Base-by-base conservation (phyloP, 2,888 invertebrate species). In the Synanthedon vespiformis region DNA sequence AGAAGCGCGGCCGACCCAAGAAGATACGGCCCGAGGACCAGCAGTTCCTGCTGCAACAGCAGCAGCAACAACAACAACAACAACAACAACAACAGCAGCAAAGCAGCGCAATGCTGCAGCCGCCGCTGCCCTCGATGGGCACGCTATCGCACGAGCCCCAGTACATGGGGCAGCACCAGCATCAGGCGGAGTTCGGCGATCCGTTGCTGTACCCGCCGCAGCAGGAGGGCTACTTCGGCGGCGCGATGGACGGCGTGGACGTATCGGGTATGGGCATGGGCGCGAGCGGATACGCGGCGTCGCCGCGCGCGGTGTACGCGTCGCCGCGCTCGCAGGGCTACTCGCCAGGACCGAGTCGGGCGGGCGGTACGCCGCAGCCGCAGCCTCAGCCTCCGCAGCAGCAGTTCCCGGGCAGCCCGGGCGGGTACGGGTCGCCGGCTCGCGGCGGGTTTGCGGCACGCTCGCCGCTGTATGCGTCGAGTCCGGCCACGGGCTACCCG, bases 1-100 rank as follows among this genome's bases (percentile, higher is more conserved):
- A 96, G 80, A 95, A 96, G 72, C 85, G 96, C 27, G 95, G 96
- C 16, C 89, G 95, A 56, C 95, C 96, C 56, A 96, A 96, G 82
- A 96, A 96, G 82, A 92, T 95, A 14, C 90, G 93, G 58, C 89
- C 91, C 51, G 91, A 91, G 68, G 90, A 90, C 61, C 88, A 87
- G 60, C 89, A 89, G 70, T 88, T 87, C 61, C 70, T 88, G 55
- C 50, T 83, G 65, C 85, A 82, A 65, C 86, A 85, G 53, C 80
- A 80, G 53, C 78, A 77, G 5, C 78, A 58, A 13, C 61, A 61
- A 40, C 57, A 61, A 12, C 57, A 53, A 49, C 57, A 55, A 50
- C 57, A 51, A 44, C 52, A 52, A 27, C 48, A 51, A 48, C 13
- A 13, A 8, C 14, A 13, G 6, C 56, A 61, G 64, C 70, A 72